A percentile compares a stretch with the other conserved stretches of the same genome.
These are phyloP conservation scores for Pangasius larnaudii DNA, from an alignment of 2,797 vertebrate genomes.

Conservation along the genomic window DNA sequence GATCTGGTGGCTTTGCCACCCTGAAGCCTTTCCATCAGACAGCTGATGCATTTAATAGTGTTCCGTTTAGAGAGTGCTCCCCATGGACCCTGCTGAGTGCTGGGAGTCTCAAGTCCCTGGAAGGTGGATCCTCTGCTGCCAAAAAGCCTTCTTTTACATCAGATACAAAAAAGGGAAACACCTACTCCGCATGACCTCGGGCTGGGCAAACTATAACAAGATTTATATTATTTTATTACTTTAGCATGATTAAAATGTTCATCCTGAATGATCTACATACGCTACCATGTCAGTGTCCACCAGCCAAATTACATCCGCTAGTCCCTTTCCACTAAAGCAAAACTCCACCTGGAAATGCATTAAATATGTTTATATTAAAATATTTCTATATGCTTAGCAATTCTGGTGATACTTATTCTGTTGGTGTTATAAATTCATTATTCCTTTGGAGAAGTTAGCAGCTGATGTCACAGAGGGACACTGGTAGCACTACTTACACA, in stretches of 20 bases:
- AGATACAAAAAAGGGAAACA: constrained; percentile 56
- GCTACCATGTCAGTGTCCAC: neutral
- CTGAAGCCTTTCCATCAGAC: constrained; percentile 58
- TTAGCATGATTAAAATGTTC: neutral
- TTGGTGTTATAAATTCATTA: neutral
- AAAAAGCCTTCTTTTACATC: constrained; percentile 71
- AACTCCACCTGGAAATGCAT: no score
- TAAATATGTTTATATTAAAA: neutral
- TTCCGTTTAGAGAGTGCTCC: constrained; percentile 70
- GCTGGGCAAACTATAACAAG: neutral
- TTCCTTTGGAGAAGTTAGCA: neutral
- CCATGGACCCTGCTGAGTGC: constrained; percentile 56
- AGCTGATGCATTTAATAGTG: constrained; percentile 72
- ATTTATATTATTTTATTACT: neutral
- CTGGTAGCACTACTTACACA: no score
- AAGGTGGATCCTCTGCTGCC: constrained; percentile 73
- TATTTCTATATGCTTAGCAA: neutral
- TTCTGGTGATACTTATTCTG: neutral
- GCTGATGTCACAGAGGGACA: neutral
- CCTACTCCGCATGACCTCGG: neutral
- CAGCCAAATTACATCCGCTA: neutral
- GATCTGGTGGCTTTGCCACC: constrained; percentile 45
- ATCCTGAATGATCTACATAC: neutral
- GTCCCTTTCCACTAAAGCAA: neutral
- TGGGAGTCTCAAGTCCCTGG: constrained; percentile 76